Conservation (phyloP, 2,797 vertebrate species). For the Lutjanus argentimaculatus region DNA sequence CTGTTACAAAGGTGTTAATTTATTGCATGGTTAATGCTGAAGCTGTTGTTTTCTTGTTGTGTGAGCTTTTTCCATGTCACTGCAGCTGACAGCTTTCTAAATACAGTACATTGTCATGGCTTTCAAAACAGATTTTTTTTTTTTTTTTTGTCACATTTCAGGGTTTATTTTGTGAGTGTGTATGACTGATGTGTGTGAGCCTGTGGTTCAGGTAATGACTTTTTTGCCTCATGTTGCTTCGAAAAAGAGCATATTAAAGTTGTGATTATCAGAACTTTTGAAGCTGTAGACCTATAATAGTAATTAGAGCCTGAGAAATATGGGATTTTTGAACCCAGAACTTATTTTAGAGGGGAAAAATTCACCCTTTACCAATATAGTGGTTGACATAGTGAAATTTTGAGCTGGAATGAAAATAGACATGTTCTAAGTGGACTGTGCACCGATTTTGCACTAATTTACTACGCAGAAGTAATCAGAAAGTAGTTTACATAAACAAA, state of each 20-base stretch:
- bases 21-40: background rate
- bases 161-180: background rate
- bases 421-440: too few relatives aligned
- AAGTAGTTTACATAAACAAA: too few relatives aligned
- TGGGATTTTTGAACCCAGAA: too few relatives aligned
- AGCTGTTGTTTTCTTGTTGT: background rate
- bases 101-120: background rate
- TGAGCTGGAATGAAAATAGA: too few relatives aligned
- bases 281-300: background rate
- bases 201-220: conserved; percentile 51
- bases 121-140: conserved; percentile 13
- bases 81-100: background rate
- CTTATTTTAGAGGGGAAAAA: too few relatives aligned
- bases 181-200: conserved; percentile 19
- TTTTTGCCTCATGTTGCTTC: conserved; percentile 40
- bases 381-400: too few relatives aligned
- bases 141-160: background rate
- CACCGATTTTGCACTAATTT: too few relatives aligned
- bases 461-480: too few relatives aligned
- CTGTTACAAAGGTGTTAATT: background rate
- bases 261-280: conserved; percentile 26
- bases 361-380: too few relatives aligned
- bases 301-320: background rate
- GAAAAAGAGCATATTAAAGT: conserved; percentile 28
- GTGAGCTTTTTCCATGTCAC: background rate